Evolutionary conservation across 2,113 vertebrate genomes (phyloP).

Genomic region (Ageneiosus marmoratus): DNA sequence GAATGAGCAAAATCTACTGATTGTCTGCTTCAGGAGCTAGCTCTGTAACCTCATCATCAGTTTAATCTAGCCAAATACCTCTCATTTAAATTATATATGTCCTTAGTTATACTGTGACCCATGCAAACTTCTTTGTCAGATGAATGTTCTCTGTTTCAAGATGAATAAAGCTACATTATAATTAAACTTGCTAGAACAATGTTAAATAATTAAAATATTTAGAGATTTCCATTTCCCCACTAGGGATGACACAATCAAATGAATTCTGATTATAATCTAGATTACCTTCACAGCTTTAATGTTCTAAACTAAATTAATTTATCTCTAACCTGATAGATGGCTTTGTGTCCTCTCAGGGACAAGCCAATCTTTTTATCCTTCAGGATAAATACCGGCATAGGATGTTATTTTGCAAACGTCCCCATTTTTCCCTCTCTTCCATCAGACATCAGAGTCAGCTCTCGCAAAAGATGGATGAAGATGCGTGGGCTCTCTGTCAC

Average conservation of each 20-base stretch:
- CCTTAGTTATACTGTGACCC: neutral
- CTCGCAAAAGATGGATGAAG: constrained; percentile 33
- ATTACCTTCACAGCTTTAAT: constrained; percentile 26
- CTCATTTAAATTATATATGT: neutral
- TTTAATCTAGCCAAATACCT: neutral
- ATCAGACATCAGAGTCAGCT: neutral
- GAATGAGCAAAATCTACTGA: neutral
- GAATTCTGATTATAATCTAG: constrained; percentile 36
- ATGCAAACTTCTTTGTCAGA: neutral
- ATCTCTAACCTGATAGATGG: constrained; percentile 22
- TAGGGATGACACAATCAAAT: constrained; percentile 4
- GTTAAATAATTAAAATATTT: neutral
- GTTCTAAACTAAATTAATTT: constrained; percentile 39
- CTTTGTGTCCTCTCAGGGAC: constrained; percentile 30
- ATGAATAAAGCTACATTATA: neutral
- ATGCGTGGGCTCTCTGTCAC: neutral
- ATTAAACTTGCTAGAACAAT: neutral
- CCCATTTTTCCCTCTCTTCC: constrained; percentile 14
- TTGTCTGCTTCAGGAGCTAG: neutral
- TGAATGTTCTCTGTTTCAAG: neutral
- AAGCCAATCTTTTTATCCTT: constrained; percentile 39
- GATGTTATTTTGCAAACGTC: constrained; percentile 42
- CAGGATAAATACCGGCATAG: constrained; percentile 35
- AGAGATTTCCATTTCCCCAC: neutral
- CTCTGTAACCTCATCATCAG: neutral